Conservation (phyloP, 2,113 vertebrate species). For the Eupsittula cactorum region DNA sequence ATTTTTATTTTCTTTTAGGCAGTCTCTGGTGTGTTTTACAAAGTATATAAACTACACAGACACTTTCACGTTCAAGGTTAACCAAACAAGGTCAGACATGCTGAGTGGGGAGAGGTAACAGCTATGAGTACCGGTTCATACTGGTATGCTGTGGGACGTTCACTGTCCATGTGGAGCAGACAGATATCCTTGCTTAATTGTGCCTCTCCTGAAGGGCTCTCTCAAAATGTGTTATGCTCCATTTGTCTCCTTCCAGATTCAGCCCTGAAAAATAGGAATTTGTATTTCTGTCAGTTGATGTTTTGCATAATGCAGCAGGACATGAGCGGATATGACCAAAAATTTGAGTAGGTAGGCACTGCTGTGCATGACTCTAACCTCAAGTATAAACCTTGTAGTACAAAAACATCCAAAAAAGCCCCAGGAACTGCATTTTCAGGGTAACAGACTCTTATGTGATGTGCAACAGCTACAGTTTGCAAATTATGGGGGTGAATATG, state of each 20-base stretch:
- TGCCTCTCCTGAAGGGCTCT: background rate
- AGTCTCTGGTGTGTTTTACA: background rate
- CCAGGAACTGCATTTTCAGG: background rate
- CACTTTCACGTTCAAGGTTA: background rate
- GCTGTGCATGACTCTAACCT: background rate
- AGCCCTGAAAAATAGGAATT: background rate
- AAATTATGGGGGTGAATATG: background rate
- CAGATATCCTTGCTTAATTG: background rate
- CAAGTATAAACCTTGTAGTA: background rate
- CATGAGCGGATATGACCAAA: background rate
- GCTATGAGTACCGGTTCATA: rapidly evolving
- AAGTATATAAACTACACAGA: background rate
- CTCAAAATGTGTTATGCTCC: background rate
- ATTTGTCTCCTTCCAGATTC: background rate
- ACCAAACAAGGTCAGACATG: background rate
- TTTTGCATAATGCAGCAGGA: background rate
- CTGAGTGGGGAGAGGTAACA: background rate
- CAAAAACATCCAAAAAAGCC: background rate
- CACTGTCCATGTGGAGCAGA: rapidly evolving
- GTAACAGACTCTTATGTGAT: background rate
- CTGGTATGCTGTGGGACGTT: background rate
- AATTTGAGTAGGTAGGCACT: background rate
- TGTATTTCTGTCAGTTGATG: background rate
- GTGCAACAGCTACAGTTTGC: background rate
- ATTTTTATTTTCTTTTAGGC: background rate